Conservation (phyloP, 2,113 vertebrate species). For the Epinephelus cyanopodus region DNA sequence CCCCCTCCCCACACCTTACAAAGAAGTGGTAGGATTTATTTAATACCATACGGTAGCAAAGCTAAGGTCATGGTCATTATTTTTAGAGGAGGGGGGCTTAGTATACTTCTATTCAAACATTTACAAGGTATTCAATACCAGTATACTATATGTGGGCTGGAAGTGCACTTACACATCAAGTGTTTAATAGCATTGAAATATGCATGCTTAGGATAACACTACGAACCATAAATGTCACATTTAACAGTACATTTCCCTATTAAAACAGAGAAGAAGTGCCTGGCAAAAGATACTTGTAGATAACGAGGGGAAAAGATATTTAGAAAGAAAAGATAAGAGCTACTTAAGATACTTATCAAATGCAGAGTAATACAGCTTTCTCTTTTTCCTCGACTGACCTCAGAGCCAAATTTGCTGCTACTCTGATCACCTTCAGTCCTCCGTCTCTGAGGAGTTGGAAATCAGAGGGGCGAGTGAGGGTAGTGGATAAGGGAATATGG, state of each 20-base stretch:
- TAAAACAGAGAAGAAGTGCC: background rate
- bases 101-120: background rate
- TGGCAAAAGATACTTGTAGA: background rate
- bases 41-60: background rate
- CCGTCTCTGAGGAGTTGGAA: background rate
- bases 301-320: conserved; percentile 9
- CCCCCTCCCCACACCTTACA: background rate
- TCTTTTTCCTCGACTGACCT: conserved; percentile 3
- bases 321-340: conserved; percentile 17
- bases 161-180: background rate
- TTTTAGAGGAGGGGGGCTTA: background rate
- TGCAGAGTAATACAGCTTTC: background rate
- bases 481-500: background rate
- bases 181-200: conserved; percentile 21
- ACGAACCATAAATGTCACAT: conserved; percentile 9
- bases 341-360: conserved; percentile 18
- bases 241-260: conserved; percentile 1
- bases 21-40: background rate
- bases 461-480: background rate
- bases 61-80: background rate
- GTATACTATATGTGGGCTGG: background rate
- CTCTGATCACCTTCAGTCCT: background rate
- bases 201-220: background rate
- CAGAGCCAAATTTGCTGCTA: background rate
- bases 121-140: conserved; percentile 5